phyloP scores from a whole-genome alignment of 2,888 invertebrate species.

The Drosophila testacea region DNA sequence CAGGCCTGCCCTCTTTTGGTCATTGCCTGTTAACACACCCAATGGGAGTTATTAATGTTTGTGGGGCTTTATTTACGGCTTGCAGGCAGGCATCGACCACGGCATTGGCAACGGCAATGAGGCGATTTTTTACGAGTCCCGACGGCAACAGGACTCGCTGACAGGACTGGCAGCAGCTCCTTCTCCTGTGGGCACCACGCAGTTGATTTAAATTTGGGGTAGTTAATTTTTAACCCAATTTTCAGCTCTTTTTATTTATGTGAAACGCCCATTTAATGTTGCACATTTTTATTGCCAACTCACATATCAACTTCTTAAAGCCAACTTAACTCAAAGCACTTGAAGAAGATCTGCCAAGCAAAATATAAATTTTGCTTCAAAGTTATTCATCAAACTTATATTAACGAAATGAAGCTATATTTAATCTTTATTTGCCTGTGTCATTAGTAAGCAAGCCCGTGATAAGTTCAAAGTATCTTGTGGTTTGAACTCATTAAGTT shows the following conservation, averaged over 20 bases:
- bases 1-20: slow-evolving; percentile 68
- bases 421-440: not conserved
- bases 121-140: slow-evolving; percentile 77
- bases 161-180: slow-evolving; percentile 7
- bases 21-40: slow-evolving; percentile 82
- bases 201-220: slow-evolving; percentile 78
- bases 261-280: slow-evolving; percentile 75
- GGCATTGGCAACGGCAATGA: slow-evolving; percentile 26
- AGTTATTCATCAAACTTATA: too few relatives aligned
- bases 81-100: slow-evolving; percentile 49
- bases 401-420: not conserved
- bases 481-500: slow-evolving; percentile 10
- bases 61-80: slow-evolving; percentile 73
- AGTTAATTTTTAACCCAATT: slow-evolving; percentile 79
- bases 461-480: not conserved
- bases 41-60: slow-evolving; percentile 81
- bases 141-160: slow-evolving; percentile 58
- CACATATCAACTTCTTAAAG: slow-evolving; percentile 29
- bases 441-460: not conserved
- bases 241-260: slow-evolving; percentile 68
- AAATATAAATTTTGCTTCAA: too few relatives aligned
- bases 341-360: not conserved
- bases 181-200: slow-evolving; percentile 32
- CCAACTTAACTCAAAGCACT: not conserved
- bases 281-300: slow-evolving; percentile 69